Conservation (phyloP, 1,140 invertebrate species). For the Drosophila bocqueti region DNA sequence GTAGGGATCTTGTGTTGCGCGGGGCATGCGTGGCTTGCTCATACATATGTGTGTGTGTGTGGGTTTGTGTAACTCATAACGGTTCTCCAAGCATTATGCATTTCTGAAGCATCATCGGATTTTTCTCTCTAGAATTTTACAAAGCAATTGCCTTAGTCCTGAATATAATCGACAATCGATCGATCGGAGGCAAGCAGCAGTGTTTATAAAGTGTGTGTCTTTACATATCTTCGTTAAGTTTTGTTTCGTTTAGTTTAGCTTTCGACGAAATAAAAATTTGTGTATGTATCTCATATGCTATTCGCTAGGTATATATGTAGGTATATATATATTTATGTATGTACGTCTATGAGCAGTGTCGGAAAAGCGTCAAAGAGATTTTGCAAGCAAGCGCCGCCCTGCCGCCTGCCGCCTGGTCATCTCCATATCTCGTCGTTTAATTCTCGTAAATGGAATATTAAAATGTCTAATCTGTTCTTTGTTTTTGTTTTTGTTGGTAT, state of each 20-base stretch:
- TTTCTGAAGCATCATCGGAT: conserved; percentile 43
- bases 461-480: conserved; percentile 51
- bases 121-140: conserved; percentile 50
- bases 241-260: conserved; percentile 27
- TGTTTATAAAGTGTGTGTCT: conserved; percentile 67
- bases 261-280: conserved; percentile 51
- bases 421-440: conserved; percentile 32
- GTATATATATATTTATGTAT: conserved; percentile 51
- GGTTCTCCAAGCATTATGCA: conserved; percentile 39
- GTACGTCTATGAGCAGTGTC: conserved; percentile 71
- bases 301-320: conserved; percentile 50
- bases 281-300: conserved; percentile 48
- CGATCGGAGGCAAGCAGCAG: conserved; percentile 16
- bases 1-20: conserved; percentile 16
- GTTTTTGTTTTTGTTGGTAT: conserved; percentile 46
- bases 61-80: conserved; percentile 11
- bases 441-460: conserved; percentile 72
- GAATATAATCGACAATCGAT: conserved; percentile 3
- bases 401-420: conserved; percentile 12
- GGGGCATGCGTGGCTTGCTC: conserved; percentile 33
- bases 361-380: conserved; percentile 77
- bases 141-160: conserved; percentile 38
- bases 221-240: conserved; percentile 58
- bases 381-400: conserved; percentile 59
- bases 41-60: background rate